These are phyloP conservation scores for Rhinoraja longicauda DNA, from an alignment of 2,797 vertebrate species.

Conservation along the genomic window DNA sequence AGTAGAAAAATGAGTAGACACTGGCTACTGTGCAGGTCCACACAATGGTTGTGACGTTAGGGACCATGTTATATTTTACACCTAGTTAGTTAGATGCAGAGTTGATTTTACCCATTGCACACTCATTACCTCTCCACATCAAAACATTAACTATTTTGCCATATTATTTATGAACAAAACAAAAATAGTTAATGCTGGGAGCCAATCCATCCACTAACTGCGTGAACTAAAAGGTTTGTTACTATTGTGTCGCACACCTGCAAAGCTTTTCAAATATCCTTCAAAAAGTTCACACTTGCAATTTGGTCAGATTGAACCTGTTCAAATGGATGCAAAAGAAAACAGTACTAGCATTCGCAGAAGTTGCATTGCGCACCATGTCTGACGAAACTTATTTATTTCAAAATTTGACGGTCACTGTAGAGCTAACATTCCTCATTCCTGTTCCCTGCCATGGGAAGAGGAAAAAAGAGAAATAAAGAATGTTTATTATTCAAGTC, in stretches of 20 bases:
- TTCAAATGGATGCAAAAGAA: background rate
- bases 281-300: background rate
- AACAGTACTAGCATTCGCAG: background rate
- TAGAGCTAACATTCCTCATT: background rate
- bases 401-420: background rate
- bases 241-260: background rate
- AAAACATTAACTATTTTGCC: background rate
- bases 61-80: background rate
- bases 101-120: background rate
- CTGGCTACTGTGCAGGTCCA: background rate
- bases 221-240: conserved; percentile 45
- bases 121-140: background rate
- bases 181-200: conserved; percentile 36
- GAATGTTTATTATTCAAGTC: background rate
- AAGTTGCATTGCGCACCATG: background rate
- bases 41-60: background rate
- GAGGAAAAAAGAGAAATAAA: background rate
- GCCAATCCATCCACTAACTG: conserved; percentile 50
- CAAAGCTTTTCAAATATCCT: background rate
- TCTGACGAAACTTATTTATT: background rate
- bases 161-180: background rate
- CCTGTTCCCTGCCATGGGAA: background rate
- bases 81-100: background rate
- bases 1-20: too few relatives aligned
- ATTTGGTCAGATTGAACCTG: background rate